Evolutionary conservation across 2,113 vertebrate species (phyloP), one percentile per base, ranked within the genome.

Genomic region (Micromys minutus): DNA sequence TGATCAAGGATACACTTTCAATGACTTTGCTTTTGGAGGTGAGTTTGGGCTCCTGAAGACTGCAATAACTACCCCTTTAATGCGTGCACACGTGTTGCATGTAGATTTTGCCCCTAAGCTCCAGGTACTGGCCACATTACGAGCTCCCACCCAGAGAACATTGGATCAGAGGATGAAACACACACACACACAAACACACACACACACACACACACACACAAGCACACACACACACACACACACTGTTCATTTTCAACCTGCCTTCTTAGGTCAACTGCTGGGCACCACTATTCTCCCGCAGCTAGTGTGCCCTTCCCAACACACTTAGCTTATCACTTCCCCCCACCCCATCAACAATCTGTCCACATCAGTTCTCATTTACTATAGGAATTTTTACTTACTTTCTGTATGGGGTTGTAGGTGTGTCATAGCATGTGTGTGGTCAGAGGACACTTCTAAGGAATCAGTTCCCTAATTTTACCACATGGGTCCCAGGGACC

Each of bases 1-100:
- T 76, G 24, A 47, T 59, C 45, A 45, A 42, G 22, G 61, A 50
- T 45, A 16, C 31, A 45, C n/a, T 71, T 81, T 45, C 10, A 21
- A 24, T 75, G 21, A 7, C 9, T 59, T 72, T 69, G 11, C 34
- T 86, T 85, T 36, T 69, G 17, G 31, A 36, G 47, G 2, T 50
- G 15, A 72, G 76, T 84, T 72, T 61, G 52, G 39, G 19, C 2
- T 47, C 47, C 7, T 74, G n/a, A 47, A 45, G 80, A 65, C 29
- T 7, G 19, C n/a, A 87, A 1, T 7, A 59, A 8, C 50, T 21
- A 3, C 39, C 52, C 1, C 0, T 21, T 3, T 1, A n/a, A 5
- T 13, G 71, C 24, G 1, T 79, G 52, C 22, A 24, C 7, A 34
- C 24, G 9, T 42, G 8, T 67, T 34, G 31, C 5, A 1, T 67